Conservation (phyloP, 2,888 invertebrate species). For the Aromia moschata region DNA sequence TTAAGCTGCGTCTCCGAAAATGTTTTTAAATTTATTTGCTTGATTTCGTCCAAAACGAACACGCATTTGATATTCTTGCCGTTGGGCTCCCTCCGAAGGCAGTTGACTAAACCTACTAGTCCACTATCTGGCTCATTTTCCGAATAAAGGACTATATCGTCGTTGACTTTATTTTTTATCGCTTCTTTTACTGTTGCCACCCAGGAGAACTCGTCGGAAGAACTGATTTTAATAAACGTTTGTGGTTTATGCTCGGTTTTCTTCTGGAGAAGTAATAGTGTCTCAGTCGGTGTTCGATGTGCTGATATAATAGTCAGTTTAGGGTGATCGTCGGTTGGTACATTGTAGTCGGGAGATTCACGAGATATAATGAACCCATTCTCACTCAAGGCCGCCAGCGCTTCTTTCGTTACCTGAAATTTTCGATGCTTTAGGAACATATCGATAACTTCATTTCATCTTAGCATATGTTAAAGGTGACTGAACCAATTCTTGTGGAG, state of each 20-base stretch:
- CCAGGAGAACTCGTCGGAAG: constrained; percentile 58
- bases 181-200: constrained; percentile 62
- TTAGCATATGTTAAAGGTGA: no score
- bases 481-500: no score
- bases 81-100: constrained; percentile 71
- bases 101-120: constrained; percentile 80
- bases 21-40: constrained; percentile 67
- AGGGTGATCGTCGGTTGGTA: background rate
- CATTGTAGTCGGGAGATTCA: constrained; percentile 65
- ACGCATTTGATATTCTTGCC: constrained; percentile 62
- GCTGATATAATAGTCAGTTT: constrained; percentile 60
- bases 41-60: constrained; percentile 69
- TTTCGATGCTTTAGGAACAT: no score
- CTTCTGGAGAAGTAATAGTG: constrained; percentile 63
- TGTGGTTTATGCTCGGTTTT: background rate
- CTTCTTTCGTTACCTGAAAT: constrained; percentile 39
- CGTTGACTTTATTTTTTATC: constrained; percentile 61
- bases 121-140: constrained; percentile 79
- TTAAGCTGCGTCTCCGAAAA: constrained; percentile 75
- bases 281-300: constrained; percentile 65
- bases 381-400: constrained; percentile 57
- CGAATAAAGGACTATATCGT: constrained; percentile 68
- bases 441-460: no score
- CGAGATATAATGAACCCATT: constrained; percentile 71
- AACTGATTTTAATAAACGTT: constrained; percentile 42